Conservation (phyloP, 2,113 vertebrate species). For the Solea solea region DNA sequence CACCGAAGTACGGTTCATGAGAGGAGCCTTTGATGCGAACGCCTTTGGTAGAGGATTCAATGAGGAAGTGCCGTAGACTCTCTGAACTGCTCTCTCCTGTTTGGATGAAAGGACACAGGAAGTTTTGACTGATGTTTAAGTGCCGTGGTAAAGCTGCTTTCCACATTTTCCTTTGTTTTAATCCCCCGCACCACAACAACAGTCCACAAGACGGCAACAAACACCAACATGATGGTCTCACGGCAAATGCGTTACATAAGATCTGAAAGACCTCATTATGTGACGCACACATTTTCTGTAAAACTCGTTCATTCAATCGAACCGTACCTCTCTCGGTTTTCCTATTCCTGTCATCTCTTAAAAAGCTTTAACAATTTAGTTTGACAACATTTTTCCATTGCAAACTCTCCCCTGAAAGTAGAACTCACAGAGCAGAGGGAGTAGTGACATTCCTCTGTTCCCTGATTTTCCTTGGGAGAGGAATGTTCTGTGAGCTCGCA, state of each 20-base stretch:
- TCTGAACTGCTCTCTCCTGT: constrained; percentile 74
- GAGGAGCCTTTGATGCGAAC: constrained; percentile 89
- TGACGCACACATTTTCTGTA: not conserved
- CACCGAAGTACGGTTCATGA: constrained; percentile 92
- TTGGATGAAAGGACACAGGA: not conserved
- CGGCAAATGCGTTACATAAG: not conserved
- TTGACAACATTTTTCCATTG: not conserved
- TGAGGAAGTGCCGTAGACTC: constrained; percentile 87
- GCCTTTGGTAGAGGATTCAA: constrained; percentile 91
- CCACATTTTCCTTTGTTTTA: not conserved
- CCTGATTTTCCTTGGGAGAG: not conserved
- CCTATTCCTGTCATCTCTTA: not conserved
- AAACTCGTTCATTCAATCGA: not conserved
- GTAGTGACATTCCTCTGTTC: not conserved
- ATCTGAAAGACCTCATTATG: not conserved
- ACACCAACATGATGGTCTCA: not conserved
- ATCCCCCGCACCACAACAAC: not conserved
- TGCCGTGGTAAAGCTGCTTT: not conserved
- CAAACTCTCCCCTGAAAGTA: not conserved
- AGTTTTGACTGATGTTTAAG: not conserved
- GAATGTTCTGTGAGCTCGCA: not conserved
- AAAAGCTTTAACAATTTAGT: not conserved
- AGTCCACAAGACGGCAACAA: not conserved
- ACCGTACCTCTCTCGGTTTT: not conserved
- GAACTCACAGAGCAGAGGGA: not conserved